Percentiles rank a stretch among this genome's conserved stretches.
Evolutionary conservation across 2,113 vertebrate species (phyloP).

Genomic region (Proterorhinus semilunaris): DNA sequence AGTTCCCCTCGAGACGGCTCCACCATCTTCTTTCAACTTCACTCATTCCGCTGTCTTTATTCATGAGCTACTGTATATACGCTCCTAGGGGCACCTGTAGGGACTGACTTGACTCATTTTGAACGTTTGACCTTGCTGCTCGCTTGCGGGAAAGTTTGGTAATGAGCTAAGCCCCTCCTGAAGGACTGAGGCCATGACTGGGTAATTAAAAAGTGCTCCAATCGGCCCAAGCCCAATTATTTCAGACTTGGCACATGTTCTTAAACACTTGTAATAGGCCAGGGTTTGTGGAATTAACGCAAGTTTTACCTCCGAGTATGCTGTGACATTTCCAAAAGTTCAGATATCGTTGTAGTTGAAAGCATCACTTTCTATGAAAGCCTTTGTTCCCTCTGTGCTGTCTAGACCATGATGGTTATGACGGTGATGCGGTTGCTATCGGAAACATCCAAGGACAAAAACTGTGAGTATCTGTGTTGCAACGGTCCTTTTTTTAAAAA

Average conservation of each 20-base stretch:
- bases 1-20: constrained; percentile 29
- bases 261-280: constrained; percentile 29
- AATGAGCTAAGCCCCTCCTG: constrained; percentile 34
- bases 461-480: neutral
- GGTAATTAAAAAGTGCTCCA: constrained; percentile 65
- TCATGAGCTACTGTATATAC: constrained; percentile 13
- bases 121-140: constrained; percentile 54
- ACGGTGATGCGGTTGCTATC: constrained; percentile 15
- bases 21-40: constrained; percentile 16
- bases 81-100: constrained; percentile 34
- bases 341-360: constrained; percentile 38
- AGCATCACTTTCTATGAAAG: constrained; percentile 5
- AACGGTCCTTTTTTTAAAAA: no score
- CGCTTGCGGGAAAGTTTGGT: constrained; percentile 30
- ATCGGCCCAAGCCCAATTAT: constrained; percentile 53
- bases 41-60: constrained; percentile 21
- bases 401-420: constrained; percentile 31
- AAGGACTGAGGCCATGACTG: constrained; percentile 47
- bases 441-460: constrained; percentile 19
- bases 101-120: constrained; percentile 37
- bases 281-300: constrained; percentile 12
- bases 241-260: constrained; percentile 45
- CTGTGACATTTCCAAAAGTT: constrained; percentile 49
- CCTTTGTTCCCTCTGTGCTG: constrained; percentile 40
- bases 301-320: constrained; percentile 6